phyloP scores from a whole-genome alignment of 92 coral and sea anemone genomes.

The Palythoa grandis region DNA sequence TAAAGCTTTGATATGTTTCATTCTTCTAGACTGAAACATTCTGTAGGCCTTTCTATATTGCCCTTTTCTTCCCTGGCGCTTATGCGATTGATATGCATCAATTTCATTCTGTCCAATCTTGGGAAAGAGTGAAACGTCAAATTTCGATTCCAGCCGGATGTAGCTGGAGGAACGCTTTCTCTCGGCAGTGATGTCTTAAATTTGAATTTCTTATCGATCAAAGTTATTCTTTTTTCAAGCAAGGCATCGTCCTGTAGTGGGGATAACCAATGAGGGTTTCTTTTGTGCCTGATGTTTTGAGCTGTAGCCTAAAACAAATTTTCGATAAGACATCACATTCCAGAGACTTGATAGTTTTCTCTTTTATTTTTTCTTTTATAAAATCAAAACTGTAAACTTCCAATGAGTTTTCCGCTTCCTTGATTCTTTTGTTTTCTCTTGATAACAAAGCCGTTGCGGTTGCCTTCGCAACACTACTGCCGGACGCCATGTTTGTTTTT shows the following conservation, averaged over 20 bases:
- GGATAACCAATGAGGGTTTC: conserved; percentile 43
- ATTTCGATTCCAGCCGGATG: conserved; percentile 66
- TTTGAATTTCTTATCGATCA: conserved; percentile 38
- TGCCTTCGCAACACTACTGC: not conserved
- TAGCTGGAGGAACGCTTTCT: conserved; percentile 55
- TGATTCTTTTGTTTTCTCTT: not conserved
- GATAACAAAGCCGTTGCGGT: not conserved
- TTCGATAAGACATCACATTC: conserved; percentile 50
- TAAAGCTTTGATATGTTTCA: conserved; percentile 52
- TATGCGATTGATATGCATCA: conserved; percentile 37
- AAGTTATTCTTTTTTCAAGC: conserved; percentile 48
- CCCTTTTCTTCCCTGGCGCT: conserved; percentile 54
- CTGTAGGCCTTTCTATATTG: conserved; percentile 58
- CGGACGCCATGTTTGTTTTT: conserved; percentile 13
- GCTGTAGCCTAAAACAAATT: conserved; percentile 52
- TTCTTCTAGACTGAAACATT: conserved; percentile 60
- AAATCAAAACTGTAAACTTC: conserved; percentile 42
- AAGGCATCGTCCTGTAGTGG: conserved; percentile 49
- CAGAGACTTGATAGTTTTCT: conserved; percentile 32
- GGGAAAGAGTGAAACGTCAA: conserved; percentile 43
- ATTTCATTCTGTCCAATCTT: conserved; percentile 30
- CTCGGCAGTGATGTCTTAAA: conserved; percentile 55
- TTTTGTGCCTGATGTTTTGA: conserved; percentile 57
- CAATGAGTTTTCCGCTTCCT: conserved; percentile 22
- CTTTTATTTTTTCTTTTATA: conserved; percentile 44